Base-by-base conservation (phyloP, 92 coral and sea anemone genomes). In the Pocillopora meandrina region DNA sequence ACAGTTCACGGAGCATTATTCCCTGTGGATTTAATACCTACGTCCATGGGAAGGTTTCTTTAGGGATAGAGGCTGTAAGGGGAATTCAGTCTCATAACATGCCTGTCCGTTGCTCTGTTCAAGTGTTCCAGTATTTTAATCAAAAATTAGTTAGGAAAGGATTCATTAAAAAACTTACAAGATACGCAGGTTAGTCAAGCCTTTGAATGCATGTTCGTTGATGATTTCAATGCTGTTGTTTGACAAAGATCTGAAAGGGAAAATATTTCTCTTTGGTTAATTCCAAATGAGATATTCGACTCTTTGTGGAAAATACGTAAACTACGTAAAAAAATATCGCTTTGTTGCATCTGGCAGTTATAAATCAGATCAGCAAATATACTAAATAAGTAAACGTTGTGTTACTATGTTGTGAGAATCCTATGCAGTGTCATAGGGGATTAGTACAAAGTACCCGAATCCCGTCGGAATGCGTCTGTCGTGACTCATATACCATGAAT, bases 221-320 rank as follows among this genome's bases (percentile, higher is more conserved):
- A 83, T 83, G 0, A 52, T 65, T 83, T 73, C 80, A n/a, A 83
- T 83, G 80, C 86, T 83, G 80, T 83, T 83, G 64, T 83, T 83
- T 11, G 80, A 72, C 64, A 83, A 56, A 5, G 86, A 83, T 26
- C 86, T 83, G 49, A 74, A 73, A 63, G 21, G 3, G 31, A 71
- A 80, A 12, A n/a, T n/a, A 26, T 13, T 18, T 17, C 21, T 21
- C 14, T 12, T 42, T 56, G 10, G 10, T 21, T 26, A 12, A 26
- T 66, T 10, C 72, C 21, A 20, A 2, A 19, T 66, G 33, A 16
- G 31, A 10, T 31, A 59, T 59, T 59, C 62, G 16, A 16, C 12
- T 12, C 62, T 59, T 59, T 59, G 62, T 12, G 10, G 16, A 59
- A 59, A 12, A 3, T 12, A 12, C 12, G 3, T 16, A 12, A 12